Conservation (phyloP, 2,888 invertebrate genomes). For the Urechis unicinctus region DNA sequence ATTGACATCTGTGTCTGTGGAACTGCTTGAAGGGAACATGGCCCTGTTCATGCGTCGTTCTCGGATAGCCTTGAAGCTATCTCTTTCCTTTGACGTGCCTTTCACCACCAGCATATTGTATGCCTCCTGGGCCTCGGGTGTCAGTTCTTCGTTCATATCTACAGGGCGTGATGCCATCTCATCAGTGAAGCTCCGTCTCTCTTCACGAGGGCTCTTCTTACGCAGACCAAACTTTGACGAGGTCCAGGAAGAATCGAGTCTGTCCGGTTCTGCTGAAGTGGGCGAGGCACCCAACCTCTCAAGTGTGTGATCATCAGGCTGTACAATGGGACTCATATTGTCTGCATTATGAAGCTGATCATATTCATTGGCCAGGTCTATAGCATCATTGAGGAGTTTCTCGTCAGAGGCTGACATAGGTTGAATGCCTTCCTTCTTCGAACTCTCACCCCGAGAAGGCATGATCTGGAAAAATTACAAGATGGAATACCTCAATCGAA, state of each 20-base stretch:
- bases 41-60: constrained; percentile 37
- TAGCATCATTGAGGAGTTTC: constrained; percentile 83
- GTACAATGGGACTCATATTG: not conserved
- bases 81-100: constrained; percentile 24
- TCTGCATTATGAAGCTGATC: constrained; percentile 51
- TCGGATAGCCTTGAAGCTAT: constrained; percentile 11
- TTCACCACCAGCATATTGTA: constrained; percentile 87
- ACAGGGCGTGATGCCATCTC: constrained; percentile 5
- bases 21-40: constrained; percentile 26
- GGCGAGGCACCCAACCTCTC: not conserved
- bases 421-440: constrained; percentile 57
- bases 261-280: not conserved
- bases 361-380: constrained; percentile 86
- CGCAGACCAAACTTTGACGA: not conserved
- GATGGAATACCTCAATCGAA: too few relatives aligned
- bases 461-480: not conserved
- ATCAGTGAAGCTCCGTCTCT: constrained; percentile 18
- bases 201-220: constrained; percentile 7
- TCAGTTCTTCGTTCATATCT: constrained; percentile 49
- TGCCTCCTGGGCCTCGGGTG: constrained; percentile 80
- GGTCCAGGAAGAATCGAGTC: not conserved
- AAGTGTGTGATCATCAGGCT: too few relatives aligned
- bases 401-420: constrained; percentile 90
- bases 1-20: not conserved
- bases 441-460: not conserved